phyloP scores from a whole-genome alignment of 64 coral and sea anemone genomes.

The Hydrozoanthus tunicans region DNA sequence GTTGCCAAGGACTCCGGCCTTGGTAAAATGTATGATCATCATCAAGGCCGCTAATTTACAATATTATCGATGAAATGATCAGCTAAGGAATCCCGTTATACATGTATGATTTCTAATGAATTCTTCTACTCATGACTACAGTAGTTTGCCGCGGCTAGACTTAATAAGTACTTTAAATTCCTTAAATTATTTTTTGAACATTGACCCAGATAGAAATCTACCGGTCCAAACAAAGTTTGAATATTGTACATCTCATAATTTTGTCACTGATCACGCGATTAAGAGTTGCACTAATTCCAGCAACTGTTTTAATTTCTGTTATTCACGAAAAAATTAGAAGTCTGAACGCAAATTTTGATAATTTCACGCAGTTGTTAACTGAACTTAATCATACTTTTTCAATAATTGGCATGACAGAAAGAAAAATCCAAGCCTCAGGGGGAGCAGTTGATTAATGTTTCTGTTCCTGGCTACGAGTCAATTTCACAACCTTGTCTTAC shows the following conservation, averaged over 20 bases:
- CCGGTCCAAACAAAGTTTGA: slow-evolving; percentile 26
- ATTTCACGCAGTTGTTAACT: too few species aligned
- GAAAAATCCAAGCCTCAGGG: too few species aligned
- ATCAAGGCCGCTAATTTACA: background rate
- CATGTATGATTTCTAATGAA: background rate
- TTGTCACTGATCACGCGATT: too few species aligned
- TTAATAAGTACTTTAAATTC: background rate
- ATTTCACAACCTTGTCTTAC: too few species aligned
- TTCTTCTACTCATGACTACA: slow-evolving; percentile 2
- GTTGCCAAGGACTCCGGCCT: background rate
- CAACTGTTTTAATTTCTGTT: too few species aligned
- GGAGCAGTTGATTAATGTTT: too few species aligned
- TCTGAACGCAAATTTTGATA: too few species aligned
- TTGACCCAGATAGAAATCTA: slow-evolving; percentile 21
- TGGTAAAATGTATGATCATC: background rate
- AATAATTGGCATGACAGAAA: too few species aligned
- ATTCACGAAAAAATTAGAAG: too few species aligned
- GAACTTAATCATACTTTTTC: too few species aligned
- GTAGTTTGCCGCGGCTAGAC: slow-evolving; percentile 17
- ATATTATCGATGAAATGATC: background rate
- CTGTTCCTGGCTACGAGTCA: too few species aligned
- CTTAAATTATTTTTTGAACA: background rate
- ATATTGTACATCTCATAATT: background rate
- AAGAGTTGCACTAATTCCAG: too few species aligned
- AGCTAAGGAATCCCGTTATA: slow-evolving; percentile 1